These are phyloP conservation scores for Procambarus clarkii DNA, from an alignment of 1,140 invertebrate species.

Conservation along the genomic window DNA sequence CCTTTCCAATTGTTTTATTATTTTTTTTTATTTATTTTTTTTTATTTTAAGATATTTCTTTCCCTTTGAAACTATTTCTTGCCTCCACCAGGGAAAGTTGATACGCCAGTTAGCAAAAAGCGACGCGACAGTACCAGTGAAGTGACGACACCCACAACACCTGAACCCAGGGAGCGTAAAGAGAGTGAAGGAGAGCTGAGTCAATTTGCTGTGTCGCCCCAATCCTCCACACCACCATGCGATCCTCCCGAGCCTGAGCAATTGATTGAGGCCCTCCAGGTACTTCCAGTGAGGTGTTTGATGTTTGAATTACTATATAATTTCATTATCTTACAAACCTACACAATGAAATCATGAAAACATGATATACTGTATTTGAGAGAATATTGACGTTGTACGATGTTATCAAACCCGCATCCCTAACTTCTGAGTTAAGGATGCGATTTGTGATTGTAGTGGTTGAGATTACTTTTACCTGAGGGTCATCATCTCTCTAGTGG, in stretches of 20 bases:
- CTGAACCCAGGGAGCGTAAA: conserved; percentile 5
- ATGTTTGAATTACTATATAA: neutral
- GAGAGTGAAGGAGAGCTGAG: conserved; percentile 37
- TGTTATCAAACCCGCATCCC: no score
- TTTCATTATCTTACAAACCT: no score
- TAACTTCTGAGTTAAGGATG: no score
- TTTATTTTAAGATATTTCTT: neutral
- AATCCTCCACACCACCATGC: conserved; percentile 81
- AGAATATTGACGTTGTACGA: no score
- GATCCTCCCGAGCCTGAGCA: conserved; percentile 93
- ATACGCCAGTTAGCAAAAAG: conserved; percentile 30
- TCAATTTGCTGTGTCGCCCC: conserved; percentile 79
- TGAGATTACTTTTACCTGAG: no score
- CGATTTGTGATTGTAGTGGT: no score
- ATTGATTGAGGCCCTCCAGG: conserved; percentile 85
- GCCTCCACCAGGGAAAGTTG: conserved; percentile 17
- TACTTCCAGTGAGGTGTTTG: conserved; percentile 71
- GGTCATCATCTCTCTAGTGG: no score
- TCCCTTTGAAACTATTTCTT: neutral
- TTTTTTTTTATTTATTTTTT: neutral
- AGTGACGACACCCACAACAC: neutral
- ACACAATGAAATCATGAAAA: no score
- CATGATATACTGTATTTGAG: no score
- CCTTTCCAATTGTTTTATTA: neutral
- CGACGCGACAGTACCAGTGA: neutral